Percentiles rank a stretch among this genome's conserved stretches.
phyloP scores from a whole-genome alignment of 2,888 invertebrate genomes.

The Tinea trinotella region DNA sequence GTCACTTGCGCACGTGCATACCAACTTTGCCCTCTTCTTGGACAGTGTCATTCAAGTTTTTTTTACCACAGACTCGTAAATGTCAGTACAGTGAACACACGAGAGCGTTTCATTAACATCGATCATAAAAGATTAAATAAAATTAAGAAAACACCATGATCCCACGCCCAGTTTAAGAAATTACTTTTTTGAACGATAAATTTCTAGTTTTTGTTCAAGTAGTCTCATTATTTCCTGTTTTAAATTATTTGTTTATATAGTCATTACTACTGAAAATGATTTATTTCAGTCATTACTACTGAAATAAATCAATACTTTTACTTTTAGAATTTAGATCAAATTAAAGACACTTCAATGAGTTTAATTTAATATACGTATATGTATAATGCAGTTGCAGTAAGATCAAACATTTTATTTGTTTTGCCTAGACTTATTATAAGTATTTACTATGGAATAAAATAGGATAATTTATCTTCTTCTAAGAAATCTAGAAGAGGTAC shows the following conservation, averaged over 20 bases:
- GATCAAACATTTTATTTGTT: too few species aligned
- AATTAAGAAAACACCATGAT: conserved; percentile 26
- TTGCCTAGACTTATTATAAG: too few species aligned
- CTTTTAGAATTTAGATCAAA: not conserved
- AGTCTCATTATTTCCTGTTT: conserved; percentile 8
- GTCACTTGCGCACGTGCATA: conserved; percentile 25
- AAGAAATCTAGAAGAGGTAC: too few species aligned
- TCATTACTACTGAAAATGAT: not conserved
- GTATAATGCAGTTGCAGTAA: too few species aligned
- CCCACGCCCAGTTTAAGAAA: conserved; percentile 7
- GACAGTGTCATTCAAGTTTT: conserved; percentile 34
- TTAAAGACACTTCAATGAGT: not conserved
- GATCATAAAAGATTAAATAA: too few species aligned
- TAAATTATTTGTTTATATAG: not conserved
- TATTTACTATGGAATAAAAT: too few species aligned
- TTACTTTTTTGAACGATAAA: not conserved
- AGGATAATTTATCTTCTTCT: too few species aligned
- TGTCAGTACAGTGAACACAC: conserved; percentile 10
- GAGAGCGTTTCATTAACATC: conserved; percentile 38
- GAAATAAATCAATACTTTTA: not conserved
- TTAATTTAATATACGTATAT: not conserved
- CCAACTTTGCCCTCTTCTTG: conserved; percentile 29
- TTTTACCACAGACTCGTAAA: conserved; percentile 20
- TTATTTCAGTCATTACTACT: not conserved
- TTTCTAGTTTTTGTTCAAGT: conserved; percentile 15